These are phyloP conservation scores for Erethizon dorsatum DNA, from an alignment of 2,797 vertebrate genomes.

Conservation along the genomic window DNA sequence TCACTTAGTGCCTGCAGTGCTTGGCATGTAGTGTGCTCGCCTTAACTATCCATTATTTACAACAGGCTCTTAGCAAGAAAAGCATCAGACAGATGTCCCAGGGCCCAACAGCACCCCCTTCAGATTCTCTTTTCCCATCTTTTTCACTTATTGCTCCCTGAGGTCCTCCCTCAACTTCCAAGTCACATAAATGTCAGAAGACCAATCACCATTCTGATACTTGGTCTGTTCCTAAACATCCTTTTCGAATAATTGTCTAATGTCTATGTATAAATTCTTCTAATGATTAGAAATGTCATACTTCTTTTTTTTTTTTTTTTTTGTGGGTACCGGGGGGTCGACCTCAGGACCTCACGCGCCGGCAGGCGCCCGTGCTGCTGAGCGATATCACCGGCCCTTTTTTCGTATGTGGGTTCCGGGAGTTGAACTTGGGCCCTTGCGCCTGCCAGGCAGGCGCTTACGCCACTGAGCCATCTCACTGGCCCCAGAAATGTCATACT, in stretches of 20 bases:
- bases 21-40: conserved; percentile 21
- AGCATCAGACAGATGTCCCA: not conserved
- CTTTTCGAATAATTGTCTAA: conserved; percentile 9
- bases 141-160: conserved; percentile 21
- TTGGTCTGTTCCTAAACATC: not conserved
- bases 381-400: too few species aligned
- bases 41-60: conserved; percentile 69
- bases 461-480: too few species aligned
- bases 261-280: not conserved
- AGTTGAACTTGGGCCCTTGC: too few species aligned
- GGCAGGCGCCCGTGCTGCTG: too few species aligned
- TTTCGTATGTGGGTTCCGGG: too few species aligned
- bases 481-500: not conserved
- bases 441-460: too few species aligned
- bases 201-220: not conserved
- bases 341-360: too few species aligned
- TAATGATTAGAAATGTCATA: not conserved
- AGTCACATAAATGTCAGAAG: not conserved
- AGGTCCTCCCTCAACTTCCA: not conserved
- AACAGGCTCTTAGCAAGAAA: conserved; percentile 40
- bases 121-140: not conserved
- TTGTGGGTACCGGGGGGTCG: too few species aligned
- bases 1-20: not conserved
- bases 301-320: too few species aligned
- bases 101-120: not conserved